Percentiles rank a stretch among this genome's conserved stretches.
phyloP scores from a whole-genome alignment of 2,888 invertebrate species.

The Hartigia nigra region DNA sequence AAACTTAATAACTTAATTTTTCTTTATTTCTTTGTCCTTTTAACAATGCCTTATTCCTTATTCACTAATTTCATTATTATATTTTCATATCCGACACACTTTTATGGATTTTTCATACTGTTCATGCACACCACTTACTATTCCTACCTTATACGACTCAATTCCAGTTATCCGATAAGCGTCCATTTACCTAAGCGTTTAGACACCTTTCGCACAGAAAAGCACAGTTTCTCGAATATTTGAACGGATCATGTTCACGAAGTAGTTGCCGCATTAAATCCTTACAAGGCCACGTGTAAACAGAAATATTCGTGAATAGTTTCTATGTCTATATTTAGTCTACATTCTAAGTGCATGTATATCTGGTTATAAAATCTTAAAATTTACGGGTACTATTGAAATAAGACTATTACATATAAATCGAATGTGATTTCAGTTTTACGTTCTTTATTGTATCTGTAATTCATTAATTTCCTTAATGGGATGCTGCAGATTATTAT shows the following conservation, averaged over 20 bases:
- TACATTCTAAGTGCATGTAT: neutral
- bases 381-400: neutral
- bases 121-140: neutral
- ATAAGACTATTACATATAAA: neutral
- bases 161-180: neutral
- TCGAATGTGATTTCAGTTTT: neutral
- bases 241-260: neutral
- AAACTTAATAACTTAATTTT: neutral
- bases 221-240: neutral
- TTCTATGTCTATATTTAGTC: neutral
- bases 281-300: neutral
- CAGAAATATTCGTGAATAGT: neutral
- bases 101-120: neutral
- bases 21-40: neutral
- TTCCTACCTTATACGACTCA: neutral
- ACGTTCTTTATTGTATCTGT: neutral
- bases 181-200: neutral
- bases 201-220: neutral
- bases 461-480: neutral
- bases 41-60: neutral
- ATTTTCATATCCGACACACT: neutral
- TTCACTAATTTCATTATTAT: neutral
- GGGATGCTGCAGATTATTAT: neutral
- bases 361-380: neutral
- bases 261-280: neutral